phyloP scores from a whole-genome alignment of 2,888 invertebrate genomes.

The Ophion slaviceki region DNA sequence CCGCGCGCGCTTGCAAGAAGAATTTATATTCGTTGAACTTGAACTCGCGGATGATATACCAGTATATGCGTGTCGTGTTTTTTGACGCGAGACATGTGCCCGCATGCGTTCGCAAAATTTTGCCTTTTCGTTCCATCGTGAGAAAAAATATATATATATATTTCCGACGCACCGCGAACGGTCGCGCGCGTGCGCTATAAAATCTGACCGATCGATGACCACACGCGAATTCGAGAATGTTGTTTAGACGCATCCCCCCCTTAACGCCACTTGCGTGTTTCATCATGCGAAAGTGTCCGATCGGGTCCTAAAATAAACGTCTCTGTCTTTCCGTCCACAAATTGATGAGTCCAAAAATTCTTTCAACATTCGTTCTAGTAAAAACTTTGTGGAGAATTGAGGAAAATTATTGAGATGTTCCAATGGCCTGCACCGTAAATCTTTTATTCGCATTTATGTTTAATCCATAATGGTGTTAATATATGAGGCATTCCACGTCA shows the following conservation, averaged over 20 bases:
- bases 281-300: not conserved
- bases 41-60: conserved; percentile 33
- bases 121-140: conserved; percentile 26
- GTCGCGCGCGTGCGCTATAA: conserved; percentile 23
- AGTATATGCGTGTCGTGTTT: conserved; percentile 14
- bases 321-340: not conserved
- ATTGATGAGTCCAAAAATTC: not conserved
- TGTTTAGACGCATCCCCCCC: conserved; percentile 16
- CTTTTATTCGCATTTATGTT: not conserved
- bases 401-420: not conserved
- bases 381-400: not conserved
- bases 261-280: conserved; percentile 4
- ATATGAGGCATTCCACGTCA: too few relatives aligned
- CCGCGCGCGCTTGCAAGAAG: conserved; percentile 26
- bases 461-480: not conserved
- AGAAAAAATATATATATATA: conserved; percentile 22
- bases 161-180: conserved; percentile 30
- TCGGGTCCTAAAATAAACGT: not conserved
- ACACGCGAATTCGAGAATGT: conserved; percentile 50
- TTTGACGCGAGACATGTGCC: conserved; percentile 9
- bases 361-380: not conserved
- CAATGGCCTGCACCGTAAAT: not conserved
- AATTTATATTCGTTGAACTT: conserved; percentile 54
- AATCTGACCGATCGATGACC: conserved; percentile 42
- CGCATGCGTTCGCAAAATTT: conserved; percentile 23